Evolutionary conservation across 2,797 vertebrate species (phyloP).

Genomic region (Meriones psammophilus): DNA sequence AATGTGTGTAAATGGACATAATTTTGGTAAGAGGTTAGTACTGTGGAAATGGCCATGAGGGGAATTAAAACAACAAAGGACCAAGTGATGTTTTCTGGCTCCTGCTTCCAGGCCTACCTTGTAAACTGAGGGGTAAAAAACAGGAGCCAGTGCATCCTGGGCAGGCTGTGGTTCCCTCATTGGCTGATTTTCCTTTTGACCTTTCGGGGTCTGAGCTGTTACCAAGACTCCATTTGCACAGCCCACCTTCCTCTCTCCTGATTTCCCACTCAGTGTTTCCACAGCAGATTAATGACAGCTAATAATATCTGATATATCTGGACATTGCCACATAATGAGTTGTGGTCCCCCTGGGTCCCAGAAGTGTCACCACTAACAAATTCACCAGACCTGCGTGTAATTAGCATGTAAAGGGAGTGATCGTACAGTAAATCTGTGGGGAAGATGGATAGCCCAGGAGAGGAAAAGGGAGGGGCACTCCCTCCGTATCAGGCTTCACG

Average conservation of each 20-base stretch:
- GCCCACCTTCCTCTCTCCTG: constrained; percentile 90
- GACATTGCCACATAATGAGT: constrained; percentile 99
- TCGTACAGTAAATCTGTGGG: constrained; percentile 95
- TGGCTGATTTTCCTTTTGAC: constrained; percentile 90
- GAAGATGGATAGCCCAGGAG: constrained; percentile 94
- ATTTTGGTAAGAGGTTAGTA: constrained; percentile 66
- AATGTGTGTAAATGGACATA: constrained; percentile 33
- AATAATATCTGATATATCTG: constrained; percentile 99
- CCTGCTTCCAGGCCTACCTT: background rate
- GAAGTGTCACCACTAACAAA: constrained; percentile 99
- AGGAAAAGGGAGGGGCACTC: constrained; percentile 71
- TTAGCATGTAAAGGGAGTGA: constrained; percentile 98
- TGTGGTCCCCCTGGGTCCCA: constrained; percentile 97
- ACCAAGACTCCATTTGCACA: constrained; percentile 90
- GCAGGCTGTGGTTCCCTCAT: constrained; percentile 84
- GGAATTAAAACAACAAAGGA: constrained; percentile 42
- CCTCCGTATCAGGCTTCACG: constrained; percentile 87
- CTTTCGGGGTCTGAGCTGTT: constrained; percentile 87
- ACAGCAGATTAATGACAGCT: constrained; percentile 99
- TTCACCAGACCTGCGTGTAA: constrained; percentile 95
- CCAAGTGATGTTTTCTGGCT: background rate
- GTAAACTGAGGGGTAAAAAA: background rate
- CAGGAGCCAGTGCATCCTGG: constrained; percentile 5
- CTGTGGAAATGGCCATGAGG: constrained; percentile 48
- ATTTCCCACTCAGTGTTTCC: constrained; percentile 90